Base-by-base conservation (phyloP, 2,888 invertebrate genomes). In the Hylaea fasciaria region DNA sequence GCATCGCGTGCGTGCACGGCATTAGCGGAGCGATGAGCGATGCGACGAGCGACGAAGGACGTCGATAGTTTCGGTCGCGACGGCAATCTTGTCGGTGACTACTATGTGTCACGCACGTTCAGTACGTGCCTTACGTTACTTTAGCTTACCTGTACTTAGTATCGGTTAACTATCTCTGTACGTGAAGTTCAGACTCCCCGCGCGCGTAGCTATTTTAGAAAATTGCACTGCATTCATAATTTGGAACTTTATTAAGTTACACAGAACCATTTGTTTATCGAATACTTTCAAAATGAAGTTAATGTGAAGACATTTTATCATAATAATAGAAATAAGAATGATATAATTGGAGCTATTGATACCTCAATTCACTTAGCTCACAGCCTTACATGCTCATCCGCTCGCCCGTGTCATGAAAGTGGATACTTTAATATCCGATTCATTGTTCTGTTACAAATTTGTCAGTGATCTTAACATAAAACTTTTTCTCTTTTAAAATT, bases 371-470 rank as follows among this genome's bases (percentile, higher is more conserved):
- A 87, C 81, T 61, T 59, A 79, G 77, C 57, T 58, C 86, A 58
- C 74, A 71, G 62, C 82, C 82, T 83, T 72, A 86, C 66, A 66
- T 70, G 69, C 82, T 81, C 86, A 88, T 89, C 89, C 89, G 87
- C 84, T 89, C 81, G 85, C 83, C 87, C 86, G 87, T 86, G 86
- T 89, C 92, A 87, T 85, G 91, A 89, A 92, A 92, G 83, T 77
- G 78, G 91, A 92, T 91, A 91, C 90, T 89, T 89, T 90, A 88
- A 91, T 90, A 89, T 90, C 91, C 89, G 85, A 91, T 86, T 91
- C 91, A 91, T 91, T 92, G 91, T 91, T 90, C 91, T 91, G 92
- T 91, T 91, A 91, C 91, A 92, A 92, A 92, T 91, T 91, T 91
- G 91, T 92, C 91, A 92, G 91, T 87, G 91, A 92, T 92, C 91